These are phyloP conservation scores for Oegoconia quadripuncta DNA, from an alignment of 2,888 invertebrate species.

Conservation along the genomic window DNA sequence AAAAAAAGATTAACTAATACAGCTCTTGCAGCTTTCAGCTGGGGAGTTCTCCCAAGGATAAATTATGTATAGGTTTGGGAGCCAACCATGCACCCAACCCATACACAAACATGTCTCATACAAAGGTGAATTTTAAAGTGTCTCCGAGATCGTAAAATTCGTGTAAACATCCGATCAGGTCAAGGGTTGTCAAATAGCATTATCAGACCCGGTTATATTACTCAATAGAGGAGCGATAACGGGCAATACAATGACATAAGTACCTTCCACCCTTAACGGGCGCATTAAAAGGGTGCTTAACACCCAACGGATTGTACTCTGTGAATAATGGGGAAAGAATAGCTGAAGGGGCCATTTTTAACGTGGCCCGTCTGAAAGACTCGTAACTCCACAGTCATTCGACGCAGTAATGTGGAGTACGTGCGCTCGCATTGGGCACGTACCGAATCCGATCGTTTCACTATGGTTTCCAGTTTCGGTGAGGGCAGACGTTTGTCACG, in stretches of 20 bases:
- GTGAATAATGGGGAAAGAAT: constrained; percentile 63
- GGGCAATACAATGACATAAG: constrained; percentile 49
- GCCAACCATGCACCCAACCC: not conserved
- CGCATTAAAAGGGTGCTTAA: constrained; percentile 56
- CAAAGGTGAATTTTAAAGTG: not conserved
- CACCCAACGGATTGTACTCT: constrained; percentile 51
- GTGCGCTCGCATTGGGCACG: constrained; percentile 41
- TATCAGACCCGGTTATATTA: constrained; percentile 16
- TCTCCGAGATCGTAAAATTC: not conserved
- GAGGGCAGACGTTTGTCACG: constrained; percentile 28
- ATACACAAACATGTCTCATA: not conserved
- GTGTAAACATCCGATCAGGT: not conserved
- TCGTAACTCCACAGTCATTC: constrained; percentile 60
- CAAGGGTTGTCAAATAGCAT: constrained; percentile 3
- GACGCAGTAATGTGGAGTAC: constrained; percentile 50
- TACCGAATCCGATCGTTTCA: constrained; percentile 34
- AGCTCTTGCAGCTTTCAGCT: no score
- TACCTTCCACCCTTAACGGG: constrained; percentile 46
- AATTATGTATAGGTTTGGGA: not conserved
- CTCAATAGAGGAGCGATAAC: constrained; percentile 37
- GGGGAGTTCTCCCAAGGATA: no score
- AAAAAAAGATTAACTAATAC: no score
- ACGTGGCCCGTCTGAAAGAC: constrained; percentile 45
- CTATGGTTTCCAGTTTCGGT: constrained; percentile 28
- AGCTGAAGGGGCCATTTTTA: constrained; percentile 53